Evolutionary conservation across 2,888 invertebrate genomes (phyloP), one percentile per base, ranked within the genome.

Genomic region (Gerosis bhagava): DNA sequence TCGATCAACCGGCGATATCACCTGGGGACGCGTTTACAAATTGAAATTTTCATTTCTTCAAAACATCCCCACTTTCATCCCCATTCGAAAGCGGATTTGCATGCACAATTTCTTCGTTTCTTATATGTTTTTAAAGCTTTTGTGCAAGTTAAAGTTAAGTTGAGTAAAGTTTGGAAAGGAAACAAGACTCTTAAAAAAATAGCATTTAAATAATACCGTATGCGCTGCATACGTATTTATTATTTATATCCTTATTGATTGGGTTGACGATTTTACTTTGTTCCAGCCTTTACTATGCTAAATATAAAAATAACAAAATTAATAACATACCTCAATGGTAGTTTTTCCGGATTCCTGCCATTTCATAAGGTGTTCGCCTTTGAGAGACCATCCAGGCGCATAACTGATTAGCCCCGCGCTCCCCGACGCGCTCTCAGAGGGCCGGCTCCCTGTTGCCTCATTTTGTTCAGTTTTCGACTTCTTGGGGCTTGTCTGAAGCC

Each of bases 301-400:
- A n/a, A n/a, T n/a, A n/a, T n/a, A n/a, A n/a, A n/a, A n/a, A n/a
- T n/a, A n/a, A n/a, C n/a, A 31, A 34, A 43, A 25, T 1, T 0
- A 17, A 19, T 26, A 48, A 45, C 24, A 71, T 63, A 91, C 91
- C 91, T 91, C 91, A 58, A 90, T 83, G 19, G 91, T 91, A 11
- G 89, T 90, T 67, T 90, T 91, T 36, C 91, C 91, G 13, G 90
- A 90, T 53, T 86, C 90, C 62, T 91, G 91, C 91, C 91, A 91
- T 77, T 91, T 91, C 79, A 91, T 90, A 49, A 91, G 90, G 64
- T 91, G 91, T 63, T 91, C 90, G 24, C 91, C 90, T 63, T 91
- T 91, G 57, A 91, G 77, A 42, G 91, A 91, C 91, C 91, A 91
- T 48, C 91, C 91, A 21, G 91, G 91, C 48, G 91, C 91, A 65